These are phyloP conservation scores for Phaenicophaeus curvirostris DNA, from an alignment of 2,797 vertebrate species.

Conservation along the genomic window DNA sequence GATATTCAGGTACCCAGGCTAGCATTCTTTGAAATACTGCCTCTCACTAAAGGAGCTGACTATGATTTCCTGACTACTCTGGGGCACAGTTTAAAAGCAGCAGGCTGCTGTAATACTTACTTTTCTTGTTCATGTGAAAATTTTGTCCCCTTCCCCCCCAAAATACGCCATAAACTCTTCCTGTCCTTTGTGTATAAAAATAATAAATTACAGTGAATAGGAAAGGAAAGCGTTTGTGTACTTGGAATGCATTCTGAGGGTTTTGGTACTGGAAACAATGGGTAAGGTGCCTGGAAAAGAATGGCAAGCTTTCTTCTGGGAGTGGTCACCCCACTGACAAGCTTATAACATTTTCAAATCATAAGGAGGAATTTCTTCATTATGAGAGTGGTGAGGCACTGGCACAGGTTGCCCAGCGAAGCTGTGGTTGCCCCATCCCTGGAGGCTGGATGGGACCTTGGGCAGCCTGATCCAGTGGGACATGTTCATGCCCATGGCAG, in stretches of 20 bases:
- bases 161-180: neutral
- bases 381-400: no score
- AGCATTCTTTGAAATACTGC: neutral
- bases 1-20: neutral
- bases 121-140: neutral
- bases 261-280: neutral
- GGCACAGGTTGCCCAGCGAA: no score
- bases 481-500: no score
- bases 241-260: rapidly evolving
- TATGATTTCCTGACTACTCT: neutral
- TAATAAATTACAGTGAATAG: neutral
- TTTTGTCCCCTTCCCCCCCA: neutral
- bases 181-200: neutral
- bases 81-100: neutral
- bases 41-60: neutral
- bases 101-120: neutral
- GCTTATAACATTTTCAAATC: neutral
- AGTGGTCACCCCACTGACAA: neutral
- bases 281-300: neutral
- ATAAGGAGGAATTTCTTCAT: no score
- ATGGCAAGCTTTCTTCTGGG: neutral
- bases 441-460: no score
- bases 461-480: no score
- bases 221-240: neutral
- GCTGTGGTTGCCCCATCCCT: no score